Base-by-base conservation (phyloP, 1,140 invertebrate genomes). In the Vanessa tameamea region DNA sequence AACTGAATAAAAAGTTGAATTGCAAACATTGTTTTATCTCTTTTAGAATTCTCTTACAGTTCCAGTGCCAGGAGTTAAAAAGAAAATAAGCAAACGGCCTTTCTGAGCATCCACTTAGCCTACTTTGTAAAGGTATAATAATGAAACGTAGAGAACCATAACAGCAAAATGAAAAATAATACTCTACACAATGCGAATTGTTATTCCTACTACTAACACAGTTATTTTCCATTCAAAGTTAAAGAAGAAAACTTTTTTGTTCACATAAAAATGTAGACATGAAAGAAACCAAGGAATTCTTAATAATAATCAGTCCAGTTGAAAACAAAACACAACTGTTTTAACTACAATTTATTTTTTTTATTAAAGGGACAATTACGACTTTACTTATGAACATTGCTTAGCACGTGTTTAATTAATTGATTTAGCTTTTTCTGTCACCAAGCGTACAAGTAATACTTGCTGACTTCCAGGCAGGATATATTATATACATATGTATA, bases 91-190 rank as follows among this genome's bases (percentile, higher is more conserved):
- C 64, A 74, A 74, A 61, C 64, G 47, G 64, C 20, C 47, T 71
- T 66, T 71, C 69, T 51, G 68, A 61, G 64, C 64, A 13, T 69
- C 68, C 73, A 75, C 73, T 75, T 75, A 71, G 63, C 73, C 73
- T 71, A 75, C 68, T 75, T 43, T 75, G 66, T 71, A 71, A 74
- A 69, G 50, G 72, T 74, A 69, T 57, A 26, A 66, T 73, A 74
- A 75, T 71, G 69, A 67, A 71, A 67, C 66, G 61, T 57, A 64
- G 48, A 64, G 50, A 64, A 16, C 57, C 61, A 64, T 71, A 75
- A 75, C 68, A 75, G 70, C 64, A 43, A 59, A 63, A 50, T 67
- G 71, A 73, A 73, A 73, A 73, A 68, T 73, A 53, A 69, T 69
- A 69, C 48, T 68, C 31, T 68, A 61, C 66, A 55, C 48, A 63